These are phyloP conservation scores for Syndactyla subalaris DNA, from an alignment of 2,797 vertebrate genomes.

Conservation along the genomic window DNA sequence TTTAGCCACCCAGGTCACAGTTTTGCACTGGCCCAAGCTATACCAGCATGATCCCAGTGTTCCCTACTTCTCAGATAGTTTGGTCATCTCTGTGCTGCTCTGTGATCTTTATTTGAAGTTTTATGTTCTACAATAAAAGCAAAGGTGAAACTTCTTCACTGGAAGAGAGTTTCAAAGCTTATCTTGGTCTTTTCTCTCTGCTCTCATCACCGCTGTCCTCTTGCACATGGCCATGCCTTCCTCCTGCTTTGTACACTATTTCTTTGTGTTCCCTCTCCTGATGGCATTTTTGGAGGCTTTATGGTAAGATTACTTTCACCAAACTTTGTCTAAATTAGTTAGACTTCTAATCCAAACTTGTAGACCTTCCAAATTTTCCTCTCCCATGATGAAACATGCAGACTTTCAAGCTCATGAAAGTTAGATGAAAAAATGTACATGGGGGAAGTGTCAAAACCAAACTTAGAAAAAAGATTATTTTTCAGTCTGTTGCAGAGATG, in stretches of 20 bases:
- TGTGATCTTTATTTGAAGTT: neutral
- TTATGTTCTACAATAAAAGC: neutral
- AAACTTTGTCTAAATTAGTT: neutral
- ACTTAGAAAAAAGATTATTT: slow-evolving; percentile 1
- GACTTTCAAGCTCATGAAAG: neutral
- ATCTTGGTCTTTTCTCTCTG: neutral
- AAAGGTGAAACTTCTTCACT: neutral
- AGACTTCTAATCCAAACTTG: neutral
- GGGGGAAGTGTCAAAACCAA: neutral
- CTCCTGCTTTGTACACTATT: neutral
- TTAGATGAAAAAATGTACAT: neutral
- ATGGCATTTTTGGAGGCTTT: neutral
- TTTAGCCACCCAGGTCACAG: neutral
- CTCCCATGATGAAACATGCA: neutral
- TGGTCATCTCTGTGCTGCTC: neutral
- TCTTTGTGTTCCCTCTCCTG: neutral
- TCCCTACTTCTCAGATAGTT: neutral
- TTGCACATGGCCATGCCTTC: accelerated
- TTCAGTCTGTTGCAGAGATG: neutral
- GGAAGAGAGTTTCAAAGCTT: neutral
- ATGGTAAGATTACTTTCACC: neutral
- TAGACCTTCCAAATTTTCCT: neutral
- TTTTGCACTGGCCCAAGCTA: neutral
- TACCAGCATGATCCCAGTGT: neutral
- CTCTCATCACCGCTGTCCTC: neutral